Base-by-base conservation (phyloP, 2,888 invertebrate species). In the Tipula vernalis region DNA sequence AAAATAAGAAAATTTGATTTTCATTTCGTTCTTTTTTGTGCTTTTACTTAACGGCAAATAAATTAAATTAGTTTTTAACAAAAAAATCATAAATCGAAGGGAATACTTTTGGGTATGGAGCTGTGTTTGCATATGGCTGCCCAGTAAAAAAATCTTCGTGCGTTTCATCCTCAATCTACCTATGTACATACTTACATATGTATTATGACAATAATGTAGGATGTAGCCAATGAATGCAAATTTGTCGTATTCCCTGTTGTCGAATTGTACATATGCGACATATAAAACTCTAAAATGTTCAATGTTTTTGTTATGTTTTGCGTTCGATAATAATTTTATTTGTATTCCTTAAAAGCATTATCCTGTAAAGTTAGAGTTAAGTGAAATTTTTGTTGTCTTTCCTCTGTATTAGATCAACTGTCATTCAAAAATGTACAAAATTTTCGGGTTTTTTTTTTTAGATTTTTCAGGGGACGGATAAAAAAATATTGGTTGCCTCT, bases 341-440 rank as follows among this genome's bases (percentile, higher is more conserved):
- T 85, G 83, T 57, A 39, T 39, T 87, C 85, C 36, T 85, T 87
- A 87, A 87, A 87, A 87, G 87, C 87, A 87, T 87, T 87, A 87
- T 86, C 85, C 85, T 87, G 87, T 87, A 86, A 86, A 87, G 85
- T 86, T 85, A 87, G 87, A 87, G 86, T 87, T 87, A 87, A 87
- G 87, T 87, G 87, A 87, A 86, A 86, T 86, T 83, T 86, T 86
- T 86, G 86, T 86, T 84, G 85, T 83, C 57, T 86, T 87, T 57
- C 57, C 36, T 71, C 44, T 85, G 18, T 42, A 42, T 85, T 42
- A 85, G 18, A 85, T 42, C 85, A 85, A 85, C 85, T 42, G 39
- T 85, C 42, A 85, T 85, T 85, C 42, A 42, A 71, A 71, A 71
- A 71, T 71, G 10, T 71, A 71, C 71, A 71, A 13, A 39, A 39